phyloP scores from a whole-genome alignment of 2,113 vertebrate genomes.

The Craseonycteris thonglongyai region DNA sequence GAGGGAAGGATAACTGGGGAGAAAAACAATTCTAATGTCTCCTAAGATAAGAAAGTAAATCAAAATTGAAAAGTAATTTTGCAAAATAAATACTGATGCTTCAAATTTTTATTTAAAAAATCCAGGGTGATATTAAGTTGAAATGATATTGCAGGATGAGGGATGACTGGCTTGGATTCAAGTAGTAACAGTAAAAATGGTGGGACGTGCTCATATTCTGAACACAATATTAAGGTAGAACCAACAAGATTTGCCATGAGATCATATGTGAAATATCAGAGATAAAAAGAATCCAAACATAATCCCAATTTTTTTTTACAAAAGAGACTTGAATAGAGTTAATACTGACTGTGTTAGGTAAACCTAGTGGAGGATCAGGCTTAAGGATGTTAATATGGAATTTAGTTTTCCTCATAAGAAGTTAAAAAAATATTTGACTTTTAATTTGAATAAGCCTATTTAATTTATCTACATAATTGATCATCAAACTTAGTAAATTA shows the following conservation, averaged over 20 bases:
- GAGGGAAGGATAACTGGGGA: neutral
- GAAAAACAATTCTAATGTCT: neutral
- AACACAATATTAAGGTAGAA: neutral
- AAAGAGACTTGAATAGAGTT: neutral
- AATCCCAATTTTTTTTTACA: neutral
- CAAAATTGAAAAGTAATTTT: neutral
- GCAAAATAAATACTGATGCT: neutral
- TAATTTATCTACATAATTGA: neutral
- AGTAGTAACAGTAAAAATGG: neutral
- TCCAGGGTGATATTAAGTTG: neutral
- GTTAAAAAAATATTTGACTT: neutral
- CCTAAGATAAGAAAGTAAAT: neutral
- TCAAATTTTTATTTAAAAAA: neutral
- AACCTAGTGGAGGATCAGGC: neutral
- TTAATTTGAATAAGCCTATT: neutral
- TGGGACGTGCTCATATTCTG: neutral
- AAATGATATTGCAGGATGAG: neutral
- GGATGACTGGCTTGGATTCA: neutral
- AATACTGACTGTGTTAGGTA: neutral
- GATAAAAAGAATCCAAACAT: neutral
- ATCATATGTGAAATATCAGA: neutral
- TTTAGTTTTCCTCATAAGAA: neutral
- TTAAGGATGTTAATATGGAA: neutral
- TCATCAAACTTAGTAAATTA: neutral
- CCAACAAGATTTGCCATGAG: neutral